phyloP scores from a whole-genome alignment of 2,888 invertebrate genomes.

The Agrotis clavis region DNA sequence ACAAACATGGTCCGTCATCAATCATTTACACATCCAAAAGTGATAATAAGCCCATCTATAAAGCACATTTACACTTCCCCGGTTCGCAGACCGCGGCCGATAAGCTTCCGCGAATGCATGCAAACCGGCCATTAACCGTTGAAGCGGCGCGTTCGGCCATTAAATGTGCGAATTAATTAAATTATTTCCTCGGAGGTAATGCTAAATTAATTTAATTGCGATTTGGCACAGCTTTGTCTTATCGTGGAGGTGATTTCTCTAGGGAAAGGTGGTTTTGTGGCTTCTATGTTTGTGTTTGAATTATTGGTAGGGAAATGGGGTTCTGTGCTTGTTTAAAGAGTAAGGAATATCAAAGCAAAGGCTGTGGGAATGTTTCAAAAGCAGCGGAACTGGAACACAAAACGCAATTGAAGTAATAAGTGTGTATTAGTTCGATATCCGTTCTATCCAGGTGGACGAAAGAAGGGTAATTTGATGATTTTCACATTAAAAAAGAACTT shows the following conservation, averaged over 20 bases:
- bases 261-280: constrained; percentile 46
- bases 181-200: constrained; percentile 55
- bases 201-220: constrained; percentile 57
- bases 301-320: not conserved
- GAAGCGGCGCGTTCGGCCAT: constrained; percentile 61
- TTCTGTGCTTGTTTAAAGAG: not conserved
- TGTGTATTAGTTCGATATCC: too few species aligned
- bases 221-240: constrained; percentile 56
- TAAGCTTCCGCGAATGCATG: constrained; percentile 68
- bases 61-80: constrained; percentile 41
- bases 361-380: too few species aligned
- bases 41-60: constrained; percentile 51
- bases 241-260: constrained; percentile 47
- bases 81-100: constrained; percentile 33
- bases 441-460: too few species aligned
- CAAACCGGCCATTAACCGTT: constrained; percentile 63
- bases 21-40: constrained; percentile 46
- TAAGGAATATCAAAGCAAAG: too few species aligned
- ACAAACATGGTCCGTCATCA: constrained; percentile 18
- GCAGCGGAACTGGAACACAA: too few species aligned
- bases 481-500: too few species aligned
- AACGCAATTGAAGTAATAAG: too few species aligned
- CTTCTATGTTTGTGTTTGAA: constrained; percentile 12
- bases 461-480: too few species aligned
- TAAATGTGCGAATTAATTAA: constrained; percentile 62